Evolutionary conservation across 2,888 invertebrate species (phyloP).

Genomic region (Cephus spinipes): DNA sequence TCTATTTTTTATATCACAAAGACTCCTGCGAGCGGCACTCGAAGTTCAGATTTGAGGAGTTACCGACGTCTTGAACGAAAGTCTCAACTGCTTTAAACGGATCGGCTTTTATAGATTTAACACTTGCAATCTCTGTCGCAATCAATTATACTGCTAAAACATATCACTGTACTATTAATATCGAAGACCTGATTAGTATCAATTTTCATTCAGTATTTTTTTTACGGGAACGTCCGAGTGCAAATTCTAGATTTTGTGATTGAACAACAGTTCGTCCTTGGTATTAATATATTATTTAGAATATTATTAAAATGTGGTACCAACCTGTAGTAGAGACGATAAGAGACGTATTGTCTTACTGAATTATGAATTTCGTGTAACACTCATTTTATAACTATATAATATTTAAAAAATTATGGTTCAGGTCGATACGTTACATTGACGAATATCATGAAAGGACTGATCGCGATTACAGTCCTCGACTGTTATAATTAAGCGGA

Average conservation of each 20-base stretch:
- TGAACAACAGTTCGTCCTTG: background rate
- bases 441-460: background rate
- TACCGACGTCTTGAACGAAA: background rate
- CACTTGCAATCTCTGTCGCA: background rate
- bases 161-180: background rate
- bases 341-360: background rate
- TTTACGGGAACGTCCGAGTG: background rate
- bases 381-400: background rate
- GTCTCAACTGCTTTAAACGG: background rate
- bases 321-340: background rate
- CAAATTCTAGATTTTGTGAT: background rate
- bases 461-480: background rate
- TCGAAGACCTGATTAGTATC: background rate
- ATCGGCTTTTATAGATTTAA: background rate
- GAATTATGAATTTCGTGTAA: background rate
- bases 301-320: background rate
- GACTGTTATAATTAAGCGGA: slow-evolving; percentile 3
- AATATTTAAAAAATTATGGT: background rate
- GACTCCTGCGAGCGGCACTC: background rate
- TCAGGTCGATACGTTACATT: background rate
- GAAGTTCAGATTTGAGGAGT: background rate
- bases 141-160: background rate
- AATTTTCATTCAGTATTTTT: background rate
- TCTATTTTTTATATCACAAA: background rate
- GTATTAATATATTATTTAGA: background rate